Conservation (phyloP, 1,140 invertebrate species). For the Tetranychus cinnabarinus region DNA sequence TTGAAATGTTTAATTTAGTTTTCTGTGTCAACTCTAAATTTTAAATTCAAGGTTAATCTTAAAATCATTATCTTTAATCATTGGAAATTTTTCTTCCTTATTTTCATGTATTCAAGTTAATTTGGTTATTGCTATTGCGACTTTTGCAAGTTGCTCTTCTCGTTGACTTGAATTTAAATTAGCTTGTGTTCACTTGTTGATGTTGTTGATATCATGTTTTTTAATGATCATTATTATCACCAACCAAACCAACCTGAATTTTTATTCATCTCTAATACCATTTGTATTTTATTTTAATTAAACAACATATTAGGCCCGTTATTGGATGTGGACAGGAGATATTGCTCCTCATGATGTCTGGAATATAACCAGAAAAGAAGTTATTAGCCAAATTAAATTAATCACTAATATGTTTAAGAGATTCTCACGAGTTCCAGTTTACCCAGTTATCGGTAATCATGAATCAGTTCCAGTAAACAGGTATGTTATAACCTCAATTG, state of each 20-base stretch:
- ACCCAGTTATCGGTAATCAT: slow-evolving; percentile 83
- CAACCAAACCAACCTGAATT: no score
- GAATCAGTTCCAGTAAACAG: slow-evolving; percentile 86
- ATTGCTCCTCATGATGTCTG: slow-evolving; percentile 87
- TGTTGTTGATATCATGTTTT: no score
- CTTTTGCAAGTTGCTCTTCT: no score
- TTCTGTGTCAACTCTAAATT: background rate
- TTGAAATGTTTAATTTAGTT: no score
- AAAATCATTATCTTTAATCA: background rate
- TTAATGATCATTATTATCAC: no score
- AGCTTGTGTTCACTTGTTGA: no score
- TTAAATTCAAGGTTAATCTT: background rate
- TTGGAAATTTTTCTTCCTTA: background rate
- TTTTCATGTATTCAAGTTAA: background rate
- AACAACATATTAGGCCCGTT: slow-evolving; percentile 48
- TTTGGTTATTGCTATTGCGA: no score
- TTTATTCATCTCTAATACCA: background rate
- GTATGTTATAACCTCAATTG: slow-evolving; percentile 19
- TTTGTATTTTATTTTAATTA: background rate
- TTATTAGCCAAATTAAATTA: slow-evolving; percentile 57
- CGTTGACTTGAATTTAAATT: no score
- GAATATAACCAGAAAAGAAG: slow-evolving; percentile 80
- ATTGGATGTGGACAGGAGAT: slow-evolving; percentile 95
- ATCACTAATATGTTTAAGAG: slow-evolving; percentile 50
- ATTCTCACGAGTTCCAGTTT: slow-evolving; percentile 73